These are phyloP conservation scores for Limnephilus rhombicus DNA, from an alignment of 2,888 invertebrate species.

Conservation along the genomic window DNA sequence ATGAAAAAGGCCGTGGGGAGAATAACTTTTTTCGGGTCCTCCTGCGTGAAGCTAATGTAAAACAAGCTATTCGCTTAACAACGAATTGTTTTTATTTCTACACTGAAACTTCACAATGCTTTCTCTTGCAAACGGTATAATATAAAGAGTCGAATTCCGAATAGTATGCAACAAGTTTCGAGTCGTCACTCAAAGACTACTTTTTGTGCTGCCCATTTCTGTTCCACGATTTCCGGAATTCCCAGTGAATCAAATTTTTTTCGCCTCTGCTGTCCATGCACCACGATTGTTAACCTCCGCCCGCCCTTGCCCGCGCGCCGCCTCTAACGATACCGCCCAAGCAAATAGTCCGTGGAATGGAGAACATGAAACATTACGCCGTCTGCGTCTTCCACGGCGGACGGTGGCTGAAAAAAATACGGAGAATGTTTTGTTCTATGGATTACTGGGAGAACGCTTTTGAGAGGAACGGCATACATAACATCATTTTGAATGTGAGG, in stretches of 20 bases:
- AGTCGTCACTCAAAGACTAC: neutral
- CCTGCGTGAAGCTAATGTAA: too few species aligned
- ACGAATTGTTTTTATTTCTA: too few species aligned
- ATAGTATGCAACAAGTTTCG: neutral
- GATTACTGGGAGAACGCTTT: neutral
- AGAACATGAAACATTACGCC: slow-evolving; percentile 3
- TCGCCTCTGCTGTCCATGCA: neutral
- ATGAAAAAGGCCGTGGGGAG: too few species aligned
- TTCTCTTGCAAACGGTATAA: neutral
- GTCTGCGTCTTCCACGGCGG: neutral
- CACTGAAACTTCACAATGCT: too few species aligned
- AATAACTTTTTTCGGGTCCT: too few species aligned
- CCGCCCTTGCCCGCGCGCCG: slow-evolving; percentile 5
- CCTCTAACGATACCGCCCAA: neutral
- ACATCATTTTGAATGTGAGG: neutral
- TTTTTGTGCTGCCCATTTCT: neutral
- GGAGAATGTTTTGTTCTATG: neutral
- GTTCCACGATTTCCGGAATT: neutral
- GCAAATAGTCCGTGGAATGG: slow-evolving; percentile 35
- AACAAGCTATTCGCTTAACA: too few species aligned
- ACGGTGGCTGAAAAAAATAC: neutral
- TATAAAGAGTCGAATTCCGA: neutral
- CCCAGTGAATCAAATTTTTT: neutral
- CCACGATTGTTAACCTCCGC: neutral
- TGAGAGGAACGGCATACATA: neutral